Evolutionary conservation across 2,113 vertebrate genomes (phyloP).

Genomic region (Rhizomys pruinosus): DNA sequence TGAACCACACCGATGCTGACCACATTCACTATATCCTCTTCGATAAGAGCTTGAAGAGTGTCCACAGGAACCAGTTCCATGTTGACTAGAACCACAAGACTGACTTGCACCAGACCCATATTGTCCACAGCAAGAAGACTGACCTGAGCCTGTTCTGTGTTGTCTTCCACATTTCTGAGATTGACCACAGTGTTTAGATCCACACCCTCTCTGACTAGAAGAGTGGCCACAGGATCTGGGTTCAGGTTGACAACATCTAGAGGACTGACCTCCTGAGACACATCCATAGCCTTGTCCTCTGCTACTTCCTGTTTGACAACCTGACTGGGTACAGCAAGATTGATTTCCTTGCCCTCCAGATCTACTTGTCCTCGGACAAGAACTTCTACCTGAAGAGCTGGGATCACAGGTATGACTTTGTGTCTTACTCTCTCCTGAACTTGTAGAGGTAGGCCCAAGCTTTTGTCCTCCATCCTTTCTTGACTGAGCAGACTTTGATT

Average conservation of each 20-base stretch:
- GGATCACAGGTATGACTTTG: slow-evolving; percentile 14
- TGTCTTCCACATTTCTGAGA: slow-evolving; percentile 49
- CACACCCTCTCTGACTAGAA: slow-evolving; percentile 31
- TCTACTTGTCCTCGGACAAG: slow-evolving; percentile 51
- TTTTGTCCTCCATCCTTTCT: slow-evolving; percentile 12
- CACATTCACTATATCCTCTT: not conserved
- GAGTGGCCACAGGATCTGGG: slow-evolving; percentile 46
- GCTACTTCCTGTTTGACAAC: slow-evolving; percentile 54
- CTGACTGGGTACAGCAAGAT: slow-evolving; percentile 41
- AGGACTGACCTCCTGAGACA: slow-evolving; percentile 50
- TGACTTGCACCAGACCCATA: slow-evolving; percentile 1
- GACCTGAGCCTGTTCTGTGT: not conserved
- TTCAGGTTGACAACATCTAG: slow-evolving; percentile 21
- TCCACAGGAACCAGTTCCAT: slow-evolving; percentile 3
- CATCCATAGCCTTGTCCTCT: slow-evolving; percentile 29
- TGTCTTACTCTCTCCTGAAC: not conserved
- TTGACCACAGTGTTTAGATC: slow-evolving; percentile 31
- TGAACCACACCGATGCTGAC: not conserved
- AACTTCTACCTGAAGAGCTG: slow-evolving; percentile 21
- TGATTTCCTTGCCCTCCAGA: slow-evolving; percentile 53
- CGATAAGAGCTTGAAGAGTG: not conserved
- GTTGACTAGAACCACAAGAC: not conserved
- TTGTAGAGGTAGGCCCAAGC: not conserved
- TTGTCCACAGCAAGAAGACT: slow-evolving; percentile 41
- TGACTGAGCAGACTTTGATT: slow-evolving; percentile 57